A percentile compares a stretch with the other conserved stretches of the same genome.
Conservation (phyloP, 2,888 invertebrate genomes). For the Ceraclea dissimilis region DNA sequence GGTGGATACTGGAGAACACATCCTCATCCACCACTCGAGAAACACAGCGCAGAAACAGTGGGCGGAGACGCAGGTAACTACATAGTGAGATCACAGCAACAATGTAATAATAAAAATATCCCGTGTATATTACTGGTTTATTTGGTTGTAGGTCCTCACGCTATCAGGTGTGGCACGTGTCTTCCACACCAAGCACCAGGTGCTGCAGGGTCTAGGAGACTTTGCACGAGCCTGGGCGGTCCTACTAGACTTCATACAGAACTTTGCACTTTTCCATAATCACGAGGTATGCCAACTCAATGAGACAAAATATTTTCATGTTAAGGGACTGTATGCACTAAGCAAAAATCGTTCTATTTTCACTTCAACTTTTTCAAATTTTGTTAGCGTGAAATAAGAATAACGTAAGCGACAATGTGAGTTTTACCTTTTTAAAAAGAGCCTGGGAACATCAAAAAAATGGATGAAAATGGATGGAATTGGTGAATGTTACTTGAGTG, state of each 20-base stretch:
- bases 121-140: too few species aligned
- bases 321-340: too few species aligned
- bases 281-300: constrained; percentile 67
- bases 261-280: constrained; percentile 84
- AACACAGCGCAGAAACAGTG: constrained; percentile 99
- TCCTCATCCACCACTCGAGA: constrained; percentile 94
- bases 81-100: background rate
- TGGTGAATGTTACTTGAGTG: too few species aligned
- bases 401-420: too few species aligned
- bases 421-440: too few species aligned
- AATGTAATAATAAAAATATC: too few species aligned
- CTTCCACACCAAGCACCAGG: constrained; percentile 84
- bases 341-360: too few species aligned
- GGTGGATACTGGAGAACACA: constrained; percentile 87
- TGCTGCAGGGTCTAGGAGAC: constrained; percentile 78
- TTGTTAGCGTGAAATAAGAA: too few species aligned
- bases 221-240: constrained; percentile 92
- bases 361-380: too few species aligned
- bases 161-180: constrained; percentile 88
- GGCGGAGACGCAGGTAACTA: constrained; percentile 88
- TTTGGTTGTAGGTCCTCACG: constrained; percentile 59
- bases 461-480: too few species aligned
- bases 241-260: constrained; percentile 88
- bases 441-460: too few species aligned
- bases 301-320: too few species aligned